Base-by-base conservation (phyloP, 2,888 invertebrate species). In the Coecobrya sp. region DNA sequence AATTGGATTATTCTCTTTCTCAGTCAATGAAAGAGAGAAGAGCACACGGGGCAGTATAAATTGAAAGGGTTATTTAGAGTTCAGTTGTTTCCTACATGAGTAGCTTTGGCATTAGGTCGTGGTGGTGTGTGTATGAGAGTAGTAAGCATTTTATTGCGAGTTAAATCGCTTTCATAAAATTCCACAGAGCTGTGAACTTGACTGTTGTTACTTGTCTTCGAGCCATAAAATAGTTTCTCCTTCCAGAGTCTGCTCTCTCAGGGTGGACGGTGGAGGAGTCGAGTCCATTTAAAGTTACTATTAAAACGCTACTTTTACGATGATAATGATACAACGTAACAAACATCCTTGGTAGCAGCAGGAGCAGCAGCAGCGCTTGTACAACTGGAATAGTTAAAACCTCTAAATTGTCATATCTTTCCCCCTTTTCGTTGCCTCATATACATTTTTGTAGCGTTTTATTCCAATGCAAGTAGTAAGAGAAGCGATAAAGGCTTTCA, bases 101-200 rank as follows among this genome's bases (percentile, higher is more conserved):
- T 42, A 36, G 84, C 52, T 49, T 88, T 62, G 52, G 70, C 27
- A 86, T 65, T 79, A 65, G 30, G 79, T 30, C 30, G 84, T 79
- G 86, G 86, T 82, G 59, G 82, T 36, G 62, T 36, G 11, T 10
- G 59, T 52, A 13, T 27, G 85, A 76, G 22, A 65, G 68, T 68
- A 55, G 86, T 81, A 79, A 87, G 82, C 87, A 87, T 87, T 92
- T 92, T 88, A 92, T 92, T 88, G 85, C 88, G 22, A 85, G 88
- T 88, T 85, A 92, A 92, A 92, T 88, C 76, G 65, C 81, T 84
- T 91, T 73, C 91, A 91, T 92, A 88, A 92, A 92, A 92, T 88
- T 87, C 84, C 87, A 86, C 52, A 92, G 88, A 92, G 88, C 92
- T 92, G 92, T 92, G 92, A 92, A 88, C 85, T 92, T 85, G 92